These are phyloP conservation scores for Trachelus iudaicus DNA, from an alignment of 2,888 invertebrate genomes.

Conservation along the genomic window DNA sequence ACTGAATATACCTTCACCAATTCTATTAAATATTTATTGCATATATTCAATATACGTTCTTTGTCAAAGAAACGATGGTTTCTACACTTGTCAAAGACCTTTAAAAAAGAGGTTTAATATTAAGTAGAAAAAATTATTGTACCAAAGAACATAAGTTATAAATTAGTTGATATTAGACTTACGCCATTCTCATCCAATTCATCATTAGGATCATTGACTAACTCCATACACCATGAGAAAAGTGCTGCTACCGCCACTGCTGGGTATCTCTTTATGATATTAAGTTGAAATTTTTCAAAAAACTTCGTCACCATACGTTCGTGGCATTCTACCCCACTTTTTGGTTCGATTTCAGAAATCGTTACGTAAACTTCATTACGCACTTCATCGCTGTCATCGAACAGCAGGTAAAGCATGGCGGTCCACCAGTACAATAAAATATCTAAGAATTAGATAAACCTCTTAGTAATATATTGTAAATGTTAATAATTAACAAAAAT, in stretches of 20 bases:
- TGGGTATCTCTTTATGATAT: constrained; percentile 24
- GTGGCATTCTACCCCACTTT: constrained; percentile 33
- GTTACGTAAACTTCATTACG: constrained; percentile 41
- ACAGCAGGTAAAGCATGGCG: constrained; percentile 49
- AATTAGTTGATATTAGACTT: constrained; percentile 24
- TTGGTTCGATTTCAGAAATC: constrained; percentile 33
- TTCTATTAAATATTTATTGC: constrained; percentile 16
- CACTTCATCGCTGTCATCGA: constrained; percentile 52
- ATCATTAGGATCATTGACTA: constrained; percentile 45
- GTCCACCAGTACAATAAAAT: constrained; percentile 57
- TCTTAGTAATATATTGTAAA: not conserved
- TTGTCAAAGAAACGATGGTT: constrained; percentile 56
- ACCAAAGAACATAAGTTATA: not conserved
- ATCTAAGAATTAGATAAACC: constrained; percentile 17
- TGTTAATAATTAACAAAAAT: not conserved
- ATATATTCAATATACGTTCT: constrained; percentile 37
- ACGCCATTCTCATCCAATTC: constrained; percentile 61
- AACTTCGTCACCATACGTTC: constrained; percentile 35
- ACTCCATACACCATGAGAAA: constrained; percentile 55
- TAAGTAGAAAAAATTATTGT: not conserved
- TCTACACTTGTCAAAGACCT: constrained; percentile 57
- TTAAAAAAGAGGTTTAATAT: constrained; percentile 26
- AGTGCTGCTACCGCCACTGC: constrained; percentile 40
- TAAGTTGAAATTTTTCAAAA: constrained; percentile 44
- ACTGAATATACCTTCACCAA: constrained; percentile 17